Evolutionary conservation across 2,113 vertebrate genomes (phyloP), one percentile per base, ranked within the genome.

Genomic region (Pelmatolapia mariae): DNA sequence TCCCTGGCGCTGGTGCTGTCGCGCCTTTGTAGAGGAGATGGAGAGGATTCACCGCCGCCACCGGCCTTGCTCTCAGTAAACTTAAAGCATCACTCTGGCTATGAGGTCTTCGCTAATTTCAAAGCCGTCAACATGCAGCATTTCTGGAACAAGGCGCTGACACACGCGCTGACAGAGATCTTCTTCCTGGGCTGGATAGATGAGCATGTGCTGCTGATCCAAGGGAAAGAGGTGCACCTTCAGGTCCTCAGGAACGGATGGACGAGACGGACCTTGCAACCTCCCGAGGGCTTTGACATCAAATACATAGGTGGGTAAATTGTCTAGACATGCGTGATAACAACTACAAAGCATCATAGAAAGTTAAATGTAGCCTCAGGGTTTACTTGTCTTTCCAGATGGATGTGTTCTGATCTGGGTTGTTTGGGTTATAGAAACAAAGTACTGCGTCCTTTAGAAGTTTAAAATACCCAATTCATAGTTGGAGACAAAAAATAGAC

Each of bases 181-280:
- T 98, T 98, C 94, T 99, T 99, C 95, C 95, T 99, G 86, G 98
- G 98, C 80, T 99, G 98, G 98, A 97, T 99, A 84, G 98, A 98
- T 90, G 97, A 98, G 94, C 97, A 96, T 61, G 98, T 98, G 92
- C 96, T 99, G 95, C 97, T 99, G 91, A 95, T 99, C 91, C 98
- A 97, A 89, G 98, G 98, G 88, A 95, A 97, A 85, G 98, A 99
- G 88, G 96, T 97, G 80, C 97, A 99, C 73, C 96, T 99, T n/a
- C 97, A 98, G 92, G 98, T 96, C 73, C 97, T 99, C 91, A 96
- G 98, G 87, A 97, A 98, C 92, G 97, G 97, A 73, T 99, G 98
- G 98, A 96, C 96, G 26, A 96, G 98, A 82, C 95, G 98, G 82
- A 96, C 97, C 18, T 97, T 99, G 52, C 96, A 96, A 53, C 97